Conservation (phyloP, 2,888 invertebrate species). For the Embidobia sp. region DNA sequence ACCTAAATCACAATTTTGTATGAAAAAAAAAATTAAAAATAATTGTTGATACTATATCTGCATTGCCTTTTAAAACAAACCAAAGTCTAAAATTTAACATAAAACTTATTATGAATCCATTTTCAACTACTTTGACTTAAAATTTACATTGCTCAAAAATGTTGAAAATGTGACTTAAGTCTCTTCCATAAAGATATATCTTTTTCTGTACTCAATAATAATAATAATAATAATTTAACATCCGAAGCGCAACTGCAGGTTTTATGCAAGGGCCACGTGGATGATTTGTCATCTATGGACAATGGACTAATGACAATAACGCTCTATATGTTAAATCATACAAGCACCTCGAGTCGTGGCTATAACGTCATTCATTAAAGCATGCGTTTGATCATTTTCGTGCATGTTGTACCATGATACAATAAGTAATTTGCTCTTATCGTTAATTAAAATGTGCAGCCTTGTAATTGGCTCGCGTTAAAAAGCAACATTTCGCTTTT, state of each 20-base stretch:
- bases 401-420: slow-evolving; percentile 23
- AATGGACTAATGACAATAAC: slow-evolving; percentile 68
- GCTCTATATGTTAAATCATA: slow-evolving; percentile 78
- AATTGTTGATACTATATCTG: too few relatives aligned
- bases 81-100: too few relatives aligned
- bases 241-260: slow-evolving; percentile 39
- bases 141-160: too few relatives aligned
- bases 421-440: slow-evolving; percentile 1
- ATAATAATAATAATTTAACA: too few relatives aligned
- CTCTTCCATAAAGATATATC: too few relatives aligned
- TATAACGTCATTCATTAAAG: slow-evolving; percentile 53
- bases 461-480: slow-evolving; percentile 1
- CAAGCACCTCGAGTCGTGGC: slow-evolving; percentile 69
- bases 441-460: slow-evolving; percentile 2
- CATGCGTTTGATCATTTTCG: slow-evolving; percentile 68
- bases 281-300: slow-evolving; percentile 73
- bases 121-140: too few relatives aligned
- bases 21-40: too few relatives aligned
- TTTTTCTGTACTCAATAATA: too few relatives aligned
- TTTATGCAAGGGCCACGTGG: slow-evolving; percentile 69
- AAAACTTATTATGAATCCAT: too few relatives aligned
- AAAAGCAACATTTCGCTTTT: neutral
- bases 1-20: too few relatives aligned
- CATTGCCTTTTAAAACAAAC: too few relatives aligned
- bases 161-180: too few relatives aligned